A percentile compares a stretch with the other conserved stretches of the same genome.
Evolutionary conservation across 2,888 invertebrate genomes (phyloP).

Genomic region (Drosophila paucipuncta): DNA sequence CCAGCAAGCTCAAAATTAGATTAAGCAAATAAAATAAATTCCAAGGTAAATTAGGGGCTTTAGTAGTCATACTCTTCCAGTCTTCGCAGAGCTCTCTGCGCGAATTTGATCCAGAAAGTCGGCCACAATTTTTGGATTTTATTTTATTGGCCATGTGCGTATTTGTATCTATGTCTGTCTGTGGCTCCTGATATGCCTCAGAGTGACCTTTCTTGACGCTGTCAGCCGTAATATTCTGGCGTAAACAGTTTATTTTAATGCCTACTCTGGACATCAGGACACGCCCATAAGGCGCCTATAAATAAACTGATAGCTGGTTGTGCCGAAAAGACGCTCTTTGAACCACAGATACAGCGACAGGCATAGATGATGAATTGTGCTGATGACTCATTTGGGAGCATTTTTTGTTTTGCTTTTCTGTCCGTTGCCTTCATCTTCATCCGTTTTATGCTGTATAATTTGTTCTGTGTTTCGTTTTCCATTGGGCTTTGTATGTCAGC

Average conservation of each 20-base stretch:
- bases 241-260: slow-evolving; percentile 64
- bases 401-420: slow-evolving; percentile 26
- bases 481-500: slow-evolving; percentile 14
- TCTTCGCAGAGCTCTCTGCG: background rate
- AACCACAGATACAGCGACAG: slow-evolving; percentile 19
- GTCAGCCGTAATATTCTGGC: slow-evolving; percentile 48
- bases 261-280: slow-evolving; percentile 17
- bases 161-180: background rate
- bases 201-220: slow-evolving; percentile 1
- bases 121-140: slow-evolving; percentile 21
- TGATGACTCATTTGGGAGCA: slow-evolving; percentile 73
- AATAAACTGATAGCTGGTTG: slow-evolving; percentile 46
- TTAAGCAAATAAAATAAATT: background rate
- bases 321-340: slow-evolving; percentile 9
- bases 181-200: background rate
- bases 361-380: slow-evolving; percentile 75
- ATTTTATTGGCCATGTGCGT: slow-evolving; percentile 17
- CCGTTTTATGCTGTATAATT: slow-evolving; percentile 18
- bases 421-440: slow-evolving; percentile 13
- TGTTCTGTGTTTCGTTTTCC: slow-evolving; percentile 13
- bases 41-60: background rate
- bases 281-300: slow-evolving; percentile 36
- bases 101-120: slow-evolving; percentile 9
- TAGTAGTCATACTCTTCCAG: background rate
- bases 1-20: background rate